phyloP scores from a whole-genome alignment of 1,140 invertebrate genomes.

The Sitophilus oryzae region DNA sequence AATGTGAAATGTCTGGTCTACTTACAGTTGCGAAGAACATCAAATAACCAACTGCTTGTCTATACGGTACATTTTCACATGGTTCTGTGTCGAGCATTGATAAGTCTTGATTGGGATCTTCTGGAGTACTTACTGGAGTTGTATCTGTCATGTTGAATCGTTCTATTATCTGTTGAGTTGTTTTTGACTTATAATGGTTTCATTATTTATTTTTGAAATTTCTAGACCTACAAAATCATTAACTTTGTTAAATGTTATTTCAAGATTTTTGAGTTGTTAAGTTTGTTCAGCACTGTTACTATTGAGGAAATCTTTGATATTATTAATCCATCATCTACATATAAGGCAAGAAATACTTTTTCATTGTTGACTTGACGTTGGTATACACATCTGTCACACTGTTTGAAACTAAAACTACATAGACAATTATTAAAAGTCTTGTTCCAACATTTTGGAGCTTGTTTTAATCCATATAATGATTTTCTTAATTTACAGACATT shows the following conservation, averaged over 20 bases:
- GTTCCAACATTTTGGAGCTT: slow-evolving; percentile 44
- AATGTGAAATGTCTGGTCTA: slow-evolving; percentile 44
- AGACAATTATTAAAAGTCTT: slow-evolving; percentile 10
- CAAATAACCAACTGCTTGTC: slow-evolving; percentile 41
- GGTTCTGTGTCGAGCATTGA: background rate
- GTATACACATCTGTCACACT: slow-evolving; percentile 2
- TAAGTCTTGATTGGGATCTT: slow-evolving; percentile 4
- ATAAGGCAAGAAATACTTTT: too few relatives aligned
- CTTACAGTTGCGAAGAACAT: slow-evolving; percentile 39
- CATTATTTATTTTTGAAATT: background rate
- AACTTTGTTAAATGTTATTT: too few relatives aligned
- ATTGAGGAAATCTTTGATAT: too few relatives aligned
- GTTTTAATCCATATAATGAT: slow-evolving; percentile 46
- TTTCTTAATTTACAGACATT: slow-evolving; percentile 25
- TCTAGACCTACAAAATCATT: too few relatives aligned
- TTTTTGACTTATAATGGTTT: slow-evolving; percentile 5
- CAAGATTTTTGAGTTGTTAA: too few relatives aligned
- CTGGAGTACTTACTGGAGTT: background rate
- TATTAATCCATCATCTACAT: too few relatives aligned
- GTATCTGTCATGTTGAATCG: slow-evolving; percentile 9
- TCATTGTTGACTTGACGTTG: background rate
- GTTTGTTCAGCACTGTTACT: too few relatives aligned
- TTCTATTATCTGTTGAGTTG: slow-evolving; percentile 13
- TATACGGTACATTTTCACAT: slow-evolving; percentile 29
- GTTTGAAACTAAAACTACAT: slow-evolving; percentile 1